A percentile compares a stretch with the other conserved stretches of the same genome.
Conservation (phyloP, 2,113 vertebrate genomes). For the Cephalopterus ornatus region DNA sequence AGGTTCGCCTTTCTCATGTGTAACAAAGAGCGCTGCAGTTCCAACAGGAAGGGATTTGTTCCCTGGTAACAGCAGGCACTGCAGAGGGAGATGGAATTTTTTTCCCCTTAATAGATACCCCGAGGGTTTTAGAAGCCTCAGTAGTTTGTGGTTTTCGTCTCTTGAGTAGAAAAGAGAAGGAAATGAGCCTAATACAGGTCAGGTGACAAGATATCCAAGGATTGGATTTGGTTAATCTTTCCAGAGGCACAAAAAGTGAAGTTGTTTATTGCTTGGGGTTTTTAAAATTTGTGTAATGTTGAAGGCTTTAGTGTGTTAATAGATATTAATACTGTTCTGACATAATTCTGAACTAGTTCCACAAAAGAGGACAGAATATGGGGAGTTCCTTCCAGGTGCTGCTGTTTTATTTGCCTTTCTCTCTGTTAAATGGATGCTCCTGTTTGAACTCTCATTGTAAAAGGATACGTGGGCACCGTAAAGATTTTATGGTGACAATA, state of each 20-base stretch:
- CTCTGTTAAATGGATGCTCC: not conserved
- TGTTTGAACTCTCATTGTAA: not conserved
- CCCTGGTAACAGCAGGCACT: not conserved
- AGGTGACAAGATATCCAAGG: not conserved
- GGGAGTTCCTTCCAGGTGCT: not conserved
- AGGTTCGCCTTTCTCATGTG: constrained; percentile 20
- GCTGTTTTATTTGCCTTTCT: not conserved
- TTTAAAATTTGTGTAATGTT: not conserved
- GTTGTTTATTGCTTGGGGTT: not conserved
- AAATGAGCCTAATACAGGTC: not conserved
- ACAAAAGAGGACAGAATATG: not conserved
- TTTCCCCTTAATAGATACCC: not conserved
- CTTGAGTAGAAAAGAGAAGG: not conserved
- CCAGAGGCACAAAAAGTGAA: not conserved
- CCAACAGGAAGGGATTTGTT: constrained; percentile 36
- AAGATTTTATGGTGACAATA: not conserved
- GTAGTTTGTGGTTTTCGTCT: not conserved
- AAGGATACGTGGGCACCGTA: not conserved
- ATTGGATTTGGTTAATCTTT: not conserved
- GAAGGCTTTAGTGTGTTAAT: not conserved
- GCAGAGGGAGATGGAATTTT: not conserved
- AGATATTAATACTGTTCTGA: not conserved
- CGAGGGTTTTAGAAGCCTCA: not conserved
- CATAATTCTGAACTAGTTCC: not conserved
- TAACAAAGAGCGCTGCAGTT: constrained; percentile 3